These are phyloP conservation scores for Camelus bactrianus DNA, from an alignment of 2,113 vertebrate species.

Conservation along the genomic window DNA sequence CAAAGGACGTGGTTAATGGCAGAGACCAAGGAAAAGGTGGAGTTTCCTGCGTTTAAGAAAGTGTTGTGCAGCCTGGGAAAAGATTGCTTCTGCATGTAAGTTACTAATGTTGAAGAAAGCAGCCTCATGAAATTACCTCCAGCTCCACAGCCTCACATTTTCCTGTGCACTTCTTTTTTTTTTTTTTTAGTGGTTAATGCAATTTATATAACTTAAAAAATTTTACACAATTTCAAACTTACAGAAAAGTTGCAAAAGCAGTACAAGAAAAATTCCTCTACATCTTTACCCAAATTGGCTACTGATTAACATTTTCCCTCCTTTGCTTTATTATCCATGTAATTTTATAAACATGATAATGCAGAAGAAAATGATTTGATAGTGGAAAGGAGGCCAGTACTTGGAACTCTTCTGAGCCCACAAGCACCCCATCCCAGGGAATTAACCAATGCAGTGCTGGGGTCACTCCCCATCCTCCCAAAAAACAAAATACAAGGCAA, in stretches of 20 bases:
- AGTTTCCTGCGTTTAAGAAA: background rate
- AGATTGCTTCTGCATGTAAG: background rate
- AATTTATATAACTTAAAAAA: background rate
- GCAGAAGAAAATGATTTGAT: background rate
- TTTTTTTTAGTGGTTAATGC: background rate
- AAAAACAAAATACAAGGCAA: background rate
- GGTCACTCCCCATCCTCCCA: background rate
- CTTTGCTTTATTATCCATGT: background rate
- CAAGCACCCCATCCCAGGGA: too few species aligned
- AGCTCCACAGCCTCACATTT: background rate
- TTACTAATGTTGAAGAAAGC: background rate
- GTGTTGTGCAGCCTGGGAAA: background rate
- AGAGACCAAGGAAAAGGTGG: background rate
- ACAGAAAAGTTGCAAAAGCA: background rate
- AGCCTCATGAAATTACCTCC: background rate
- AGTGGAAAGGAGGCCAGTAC: background rate
- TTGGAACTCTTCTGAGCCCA: background rate
- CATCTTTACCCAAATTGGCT: background rate
- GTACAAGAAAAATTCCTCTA: conserved; percentile 7
- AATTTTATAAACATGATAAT: background rate
- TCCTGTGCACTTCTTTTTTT: background rate
- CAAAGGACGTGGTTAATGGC: background rate
- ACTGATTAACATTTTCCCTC: background rate
- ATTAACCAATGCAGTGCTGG: rapidly evolving
- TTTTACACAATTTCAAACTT: conserved; percentile 48